Evolutionary conservation across 2,797 vertebrate genomes (phyloP), one percentile per base, ranked within the genome.

Genomic region (Poecilia picta): DNA sequence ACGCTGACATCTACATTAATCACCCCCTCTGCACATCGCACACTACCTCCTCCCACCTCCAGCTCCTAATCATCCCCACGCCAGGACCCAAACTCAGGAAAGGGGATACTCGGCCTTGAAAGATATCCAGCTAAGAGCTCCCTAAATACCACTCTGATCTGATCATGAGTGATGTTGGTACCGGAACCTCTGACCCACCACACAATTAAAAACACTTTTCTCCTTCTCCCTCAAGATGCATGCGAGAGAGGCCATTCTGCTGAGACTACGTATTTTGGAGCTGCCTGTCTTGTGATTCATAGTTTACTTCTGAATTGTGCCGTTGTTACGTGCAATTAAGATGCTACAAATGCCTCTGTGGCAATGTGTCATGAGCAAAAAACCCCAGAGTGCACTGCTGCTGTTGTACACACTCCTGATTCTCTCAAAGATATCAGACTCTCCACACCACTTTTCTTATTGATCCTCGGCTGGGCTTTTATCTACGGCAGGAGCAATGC

Each of bases 1-100:
- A 87, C 86, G 81, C 87, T 96, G 95, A 96, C 95, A 95, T 94
- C 93, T 96, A 95, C 95, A 96, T 97, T 96, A 97, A 97, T 97
- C 97, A 97, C 94, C 82, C 94, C 94, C 81, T 80, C 87, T 87
- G 75, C 90, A 88, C 83, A 88, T 91, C 92, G 20, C 78, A n/a
- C 78, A 43, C 59, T 33, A 0, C 64, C 78, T 23, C 73, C 84
- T 83, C 89, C 85, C 66, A 89, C 85, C 85, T 87, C 81, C 86
- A 91, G 85, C 86, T 89, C 91, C 92, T 94, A 95, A 95, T 95
- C 94, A 95, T 94, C 91, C 90, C 85, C 85, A 91, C 91, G 75
- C 87, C 87, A 89, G 91, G 84, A 92, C 94, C 90, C 86, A 82
- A 84, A 91, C 93, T 91, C 83, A 87, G 90, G 49, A 51, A 90